phyloP scores from a whole-genome alignment of 2,113 vertebrate species.

The Rhynchopsitta pachyrhyncha region DNA sequence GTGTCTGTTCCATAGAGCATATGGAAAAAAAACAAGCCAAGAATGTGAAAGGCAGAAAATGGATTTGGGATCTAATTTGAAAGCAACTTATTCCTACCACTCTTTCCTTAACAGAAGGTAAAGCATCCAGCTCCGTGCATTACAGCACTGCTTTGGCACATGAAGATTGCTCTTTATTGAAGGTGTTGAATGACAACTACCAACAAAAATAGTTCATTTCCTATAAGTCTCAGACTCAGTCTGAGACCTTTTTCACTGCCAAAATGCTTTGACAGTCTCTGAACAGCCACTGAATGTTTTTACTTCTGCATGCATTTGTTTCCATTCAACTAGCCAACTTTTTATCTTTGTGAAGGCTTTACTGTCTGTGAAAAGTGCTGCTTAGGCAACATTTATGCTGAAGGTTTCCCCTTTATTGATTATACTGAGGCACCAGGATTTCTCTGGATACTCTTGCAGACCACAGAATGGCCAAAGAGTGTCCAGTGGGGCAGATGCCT shows the following conservation, averaged over 20 bases:
- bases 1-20: background rate
- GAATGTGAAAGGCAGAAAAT: background rate
- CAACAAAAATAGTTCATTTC: conserved; percentile 50
- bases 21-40: background rate
- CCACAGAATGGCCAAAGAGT: background rate
- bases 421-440: background rate
- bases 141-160: background rate
- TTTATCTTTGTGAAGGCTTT: background rate
- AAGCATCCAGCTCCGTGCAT: background rate
- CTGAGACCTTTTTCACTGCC: background rate
- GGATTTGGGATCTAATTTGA: background rate
- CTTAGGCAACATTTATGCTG: background rate
- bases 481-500: background rate
- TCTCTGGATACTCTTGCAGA: background rate
- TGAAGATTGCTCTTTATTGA: background rate
- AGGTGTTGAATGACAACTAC: conserved; percentile 9
- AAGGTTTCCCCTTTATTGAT: background rate
- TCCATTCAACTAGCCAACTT: background rate
- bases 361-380: background rate
- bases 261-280: conserved; percentile 9
- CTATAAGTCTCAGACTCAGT: background rate
- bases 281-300: background rate
- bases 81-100: background rate
- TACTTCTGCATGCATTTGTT: background rate
- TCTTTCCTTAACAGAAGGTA: background rate